Conservation (phyloP, 2,113 vertebrate genomes). For the Chaenogobius annularis region DNA sequence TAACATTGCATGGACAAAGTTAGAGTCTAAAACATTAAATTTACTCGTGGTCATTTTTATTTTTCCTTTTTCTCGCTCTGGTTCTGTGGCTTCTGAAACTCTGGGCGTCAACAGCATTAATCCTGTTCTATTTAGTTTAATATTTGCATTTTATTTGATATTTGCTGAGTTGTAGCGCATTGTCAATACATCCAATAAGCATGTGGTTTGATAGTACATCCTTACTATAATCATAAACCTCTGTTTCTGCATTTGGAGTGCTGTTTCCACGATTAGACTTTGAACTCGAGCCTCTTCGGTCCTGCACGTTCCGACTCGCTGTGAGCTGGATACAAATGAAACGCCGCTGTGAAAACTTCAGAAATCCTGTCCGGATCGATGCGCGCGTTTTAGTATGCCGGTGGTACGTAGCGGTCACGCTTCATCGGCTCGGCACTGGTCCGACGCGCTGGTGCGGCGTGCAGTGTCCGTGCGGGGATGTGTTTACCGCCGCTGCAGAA, state of each 20-base stretch:
- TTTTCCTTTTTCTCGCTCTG: too few relatives aligned
- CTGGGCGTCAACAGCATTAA: too few relatives aligned
- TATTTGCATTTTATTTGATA: too few relatives aligned
- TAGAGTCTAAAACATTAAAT: too few relatives aligned
- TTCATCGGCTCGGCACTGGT: slow-evolving; percentile 43
- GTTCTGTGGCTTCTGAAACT: too few relatives aligned
- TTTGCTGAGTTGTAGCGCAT: too few relatives aligned
- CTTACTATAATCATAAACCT: background rate
- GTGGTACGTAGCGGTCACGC: slow-evolving; percentile 48
- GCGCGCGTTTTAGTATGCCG: slow-evolving; percentile 41
- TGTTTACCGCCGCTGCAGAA: slow-evolving; percentile 7
- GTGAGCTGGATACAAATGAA: slow-evolving; percentile 42
- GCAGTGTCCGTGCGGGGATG: slow-evolving; percentile 23
- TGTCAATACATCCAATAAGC: too few relatives aligned
- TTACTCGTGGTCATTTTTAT: too few relatives aligned
- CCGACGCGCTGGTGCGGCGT: slow-evolving; percentile 40
- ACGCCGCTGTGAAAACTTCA: slow-evolving; percentile 38
- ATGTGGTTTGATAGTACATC: too few relatives aligned
- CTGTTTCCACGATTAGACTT: background rate
- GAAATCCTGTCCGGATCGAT: slow-evolving; percentile 27
- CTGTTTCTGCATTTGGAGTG: too few relatives aligned
- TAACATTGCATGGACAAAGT: too few relatives aligned
- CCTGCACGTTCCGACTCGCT: slow-evolving; percentile 6
- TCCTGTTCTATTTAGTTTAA: too few relatives aligned
- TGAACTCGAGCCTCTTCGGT: background rate